Percentiles rank a stretch among this genome's conserved stretches.
Conservation (phyloP, 2,113 vertebrate species). For the Ovis canadensis region DNA sequence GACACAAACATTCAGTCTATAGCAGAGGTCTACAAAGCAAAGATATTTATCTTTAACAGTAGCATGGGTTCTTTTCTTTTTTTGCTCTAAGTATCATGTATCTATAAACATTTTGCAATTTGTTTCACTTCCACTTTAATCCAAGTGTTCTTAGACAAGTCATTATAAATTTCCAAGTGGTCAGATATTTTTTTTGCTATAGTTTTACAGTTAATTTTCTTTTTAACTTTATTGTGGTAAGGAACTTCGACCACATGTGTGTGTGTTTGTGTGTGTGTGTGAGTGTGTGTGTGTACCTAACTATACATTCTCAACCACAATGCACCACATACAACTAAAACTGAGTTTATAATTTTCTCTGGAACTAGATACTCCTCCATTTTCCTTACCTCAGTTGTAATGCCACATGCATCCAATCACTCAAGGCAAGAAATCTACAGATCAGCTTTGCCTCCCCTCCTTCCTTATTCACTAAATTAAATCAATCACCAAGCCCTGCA, state of each 20-base stretch:
- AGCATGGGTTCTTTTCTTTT: not conserved
- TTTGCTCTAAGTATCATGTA: not conserved
- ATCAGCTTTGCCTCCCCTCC: not conserved
- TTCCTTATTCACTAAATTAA: slow-evolving; percentile 9
- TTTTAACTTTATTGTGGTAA: not conserved
- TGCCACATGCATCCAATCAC: not conserved
- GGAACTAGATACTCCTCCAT: not conserved
- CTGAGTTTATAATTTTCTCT: not conserved
- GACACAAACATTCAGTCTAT: not conserved
- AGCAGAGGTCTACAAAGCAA: not conserved
- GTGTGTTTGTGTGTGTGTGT: not conserved
- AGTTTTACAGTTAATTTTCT: not conserved
- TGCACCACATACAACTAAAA: slow-evolving; percentile 8
- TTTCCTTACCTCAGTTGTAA: slow-evolving; percentile 1
- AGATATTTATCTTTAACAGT: not conserved
- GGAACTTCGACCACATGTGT: not conserved
- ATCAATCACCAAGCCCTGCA: not conserved
- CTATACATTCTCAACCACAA: not conserved
- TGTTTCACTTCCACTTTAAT: not conserved
- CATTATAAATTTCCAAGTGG: not conserved
- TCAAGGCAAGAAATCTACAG: slow-evolving; percentile 6
- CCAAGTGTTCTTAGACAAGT: not conserved
- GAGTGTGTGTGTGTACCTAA: not conserved
- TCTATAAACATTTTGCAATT: not conserved
- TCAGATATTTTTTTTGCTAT: not conserved